Conservation (phyloP, 1,140 invertebrate species). For the Nasonia giraulti region DNA sequence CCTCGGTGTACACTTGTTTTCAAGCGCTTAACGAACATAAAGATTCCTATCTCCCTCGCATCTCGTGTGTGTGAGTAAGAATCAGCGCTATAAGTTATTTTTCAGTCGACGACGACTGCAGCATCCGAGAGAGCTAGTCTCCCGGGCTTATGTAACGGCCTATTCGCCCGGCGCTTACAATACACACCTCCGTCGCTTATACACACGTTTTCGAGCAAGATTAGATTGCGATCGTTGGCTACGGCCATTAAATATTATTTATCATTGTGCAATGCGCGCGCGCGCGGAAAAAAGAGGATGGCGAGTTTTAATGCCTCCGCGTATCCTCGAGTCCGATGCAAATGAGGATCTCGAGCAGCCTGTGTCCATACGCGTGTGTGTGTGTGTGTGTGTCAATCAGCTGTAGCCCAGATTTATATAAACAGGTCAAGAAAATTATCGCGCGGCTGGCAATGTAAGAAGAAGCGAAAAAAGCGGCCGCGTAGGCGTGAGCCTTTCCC, state of each 20-base stretch:
- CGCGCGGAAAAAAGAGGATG: too few relatives aligned
- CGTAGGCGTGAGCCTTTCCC: slow-evolving; percentile 63
- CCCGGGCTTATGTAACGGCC: background rate
- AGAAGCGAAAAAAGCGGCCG: slow-evolving; percentile 21
- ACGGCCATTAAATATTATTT: slow-evolving; percentile 36
- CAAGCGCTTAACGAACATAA: slow-evolving; percentile 29
- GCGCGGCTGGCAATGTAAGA: background rate
- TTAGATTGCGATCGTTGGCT: slow-evolving; percentile 33
- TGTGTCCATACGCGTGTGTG: background rate
- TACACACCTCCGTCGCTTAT: background rate
- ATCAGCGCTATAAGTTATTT: slow-evolving; percentile 7
- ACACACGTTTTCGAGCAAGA: background rate
- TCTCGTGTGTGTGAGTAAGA: too few relatives aligned
- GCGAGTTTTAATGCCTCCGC: background rate
- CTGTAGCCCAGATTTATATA: slow-evolving; percentile 20
- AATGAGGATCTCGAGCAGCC: background rate
- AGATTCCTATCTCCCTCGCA: slow-evolving; percentile 2
- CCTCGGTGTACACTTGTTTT: slow-evolving; percentile 34
- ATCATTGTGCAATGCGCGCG: slow-evolving; percentile 31
- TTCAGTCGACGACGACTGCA: background rate
- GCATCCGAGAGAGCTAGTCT: background rate
- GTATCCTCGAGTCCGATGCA: slow-evolving; percentile 21
- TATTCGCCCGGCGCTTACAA: background rate
- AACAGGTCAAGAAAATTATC: slow-evolving; percentile 27
- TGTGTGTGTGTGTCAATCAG: slow-evolving; percentile 31